phyloP scores from a whole-genome alignment of 2,888 invertebrate genomes.

The Arctia plantaginis region DNA sequence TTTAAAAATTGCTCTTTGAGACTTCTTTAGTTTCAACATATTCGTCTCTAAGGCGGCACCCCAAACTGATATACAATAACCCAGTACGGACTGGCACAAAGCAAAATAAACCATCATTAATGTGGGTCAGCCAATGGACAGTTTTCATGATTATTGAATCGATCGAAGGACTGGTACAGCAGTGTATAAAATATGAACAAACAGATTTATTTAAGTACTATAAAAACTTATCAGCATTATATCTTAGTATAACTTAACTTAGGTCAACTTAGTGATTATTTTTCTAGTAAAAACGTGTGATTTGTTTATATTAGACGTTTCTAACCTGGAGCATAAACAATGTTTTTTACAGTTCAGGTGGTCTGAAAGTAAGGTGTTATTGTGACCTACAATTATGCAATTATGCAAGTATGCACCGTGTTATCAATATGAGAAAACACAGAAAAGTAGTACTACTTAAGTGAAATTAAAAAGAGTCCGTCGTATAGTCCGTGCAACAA shows the following conservation, averaged over 20 bases:
- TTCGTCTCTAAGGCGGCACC: too few species aligned
- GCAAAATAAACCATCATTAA: too few species aligned
- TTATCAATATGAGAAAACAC: background rate
- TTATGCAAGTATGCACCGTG: too few species aligned
- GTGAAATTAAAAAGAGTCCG: background rate
- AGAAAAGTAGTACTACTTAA: background rate
- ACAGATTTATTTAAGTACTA: background rate
- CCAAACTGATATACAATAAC: too few species aligned
- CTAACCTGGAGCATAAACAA: background rate
- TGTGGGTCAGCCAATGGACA: too few species aligned
- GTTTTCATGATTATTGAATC: background rate
- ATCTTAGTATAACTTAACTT: background rate
- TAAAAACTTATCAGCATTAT: too few species aligned
- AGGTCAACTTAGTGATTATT: background rate
- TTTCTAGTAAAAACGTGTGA: background rate
- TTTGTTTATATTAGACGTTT: background rate
- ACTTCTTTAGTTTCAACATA: too few species aligned
- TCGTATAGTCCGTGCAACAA: background rate
- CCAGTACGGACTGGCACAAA: too few species aligned
- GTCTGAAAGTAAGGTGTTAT: background rate
- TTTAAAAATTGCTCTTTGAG: too few species aligned
- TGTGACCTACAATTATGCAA: too few species aligned
- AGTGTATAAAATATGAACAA: background rate
- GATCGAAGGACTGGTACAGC: background rate
- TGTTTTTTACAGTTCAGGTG: background rate